These are phyloP conservation scores for Myotis pilosus DNA, from an alignment of 2,797 vertebrate species.

Conservation along the genomic window DNA sequence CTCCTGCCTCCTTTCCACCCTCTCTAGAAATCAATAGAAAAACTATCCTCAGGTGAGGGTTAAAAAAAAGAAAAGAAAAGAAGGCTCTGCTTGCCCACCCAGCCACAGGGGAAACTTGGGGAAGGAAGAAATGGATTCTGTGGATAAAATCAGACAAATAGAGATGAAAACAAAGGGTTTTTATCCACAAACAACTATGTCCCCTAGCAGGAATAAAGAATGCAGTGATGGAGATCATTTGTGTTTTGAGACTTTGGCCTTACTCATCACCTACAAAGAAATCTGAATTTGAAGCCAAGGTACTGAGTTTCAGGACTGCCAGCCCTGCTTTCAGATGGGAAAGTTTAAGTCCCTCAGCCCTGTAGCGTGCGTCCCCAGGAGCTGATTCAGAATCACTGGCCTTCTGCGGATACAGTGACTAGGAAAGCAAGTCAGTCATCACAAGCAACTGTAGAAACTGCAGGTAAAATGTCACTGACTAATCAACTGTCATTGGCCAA, in stretches of 20 bases:
- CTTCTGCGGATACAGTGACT: conserved; percentile 42
- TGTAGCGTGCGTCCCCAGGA: neutral
- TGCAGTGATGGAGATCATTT: neutral
- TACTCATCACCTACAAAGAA: neutral
- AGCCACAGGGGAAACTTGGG: neutral
- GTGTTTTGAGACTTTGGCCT: neutral
- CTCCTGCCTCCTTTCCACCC: no score
- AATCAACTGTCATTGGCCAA: conserved; percentile 51
- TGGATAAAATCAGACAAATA: neutral
- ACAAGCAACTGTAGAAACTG: conserved; percentile 38
- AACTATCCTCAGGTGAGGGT: no score
- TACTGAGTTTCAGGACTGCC: neutral
- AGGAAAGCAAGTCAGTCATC: conserved; percentile 51
- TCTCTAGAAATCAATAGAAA: no score
- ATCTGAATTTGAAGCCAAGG: neutral
- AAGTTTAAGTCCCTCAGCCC: neutral
- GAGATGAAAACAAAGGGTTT: neutral
- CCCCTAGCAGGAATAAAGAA: neutral
- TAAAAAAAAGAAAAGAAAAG: neutral
- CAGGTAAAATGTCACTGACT: conserved; percentile 64
- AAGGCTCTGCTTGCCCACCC: neutral
- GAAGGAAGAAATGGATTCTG: conserved; percentile 21
- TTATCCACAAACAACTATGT: neutral
- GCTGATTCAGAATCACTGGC: neutral
- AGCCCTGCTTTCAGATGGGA: neutral